phyloP scores from a whole-genome alignment of 1,140 invertebrate genomes.

The Drosophila cardini region DNA sequence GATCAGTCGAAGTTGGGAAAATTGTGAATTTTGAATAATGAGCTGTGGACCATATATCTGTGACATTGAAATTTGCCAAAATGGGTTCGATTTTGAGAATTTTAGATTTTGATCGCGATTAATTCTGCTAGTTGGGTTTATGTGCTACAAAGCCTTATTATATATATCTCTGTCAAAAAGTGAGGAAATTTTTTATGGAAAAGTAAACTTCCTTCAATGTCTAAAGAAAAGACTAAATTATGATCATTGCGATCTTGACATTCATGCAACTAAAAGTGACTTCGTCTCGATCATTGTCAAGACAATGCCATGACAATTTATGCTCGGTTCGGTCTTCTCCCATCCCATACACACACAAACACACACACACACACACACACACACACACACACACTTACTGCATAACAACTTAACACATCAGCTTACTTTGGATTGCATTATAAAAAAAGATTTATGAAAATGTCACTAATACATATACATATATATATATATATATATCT shows the following conservation, averaged over 20 bases:
- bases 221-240: constrained; percentile 9
- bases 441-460: constrained; percentile 65
- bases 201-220: no score
- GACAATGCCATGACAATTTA: constrained; percentile 47
- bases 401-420: neutral
- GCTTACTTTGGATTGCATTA: constrained; percentile 17
- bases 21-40: no score
- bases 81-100: no score
- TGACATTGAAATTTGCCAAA: no score
- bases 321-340: constrained; percentile 13
- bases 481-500: no score
- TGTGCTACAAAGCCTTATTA: no score
- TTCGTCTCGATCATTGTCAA: constrained; percentile 15
- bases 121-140: no score
- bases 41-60: no score
- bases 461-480: constrained; percentile 45
- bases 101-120: no score
- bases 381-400: neutral
- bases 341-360: neutral
- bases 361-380: constrained; percentile 2
- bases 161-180: no score
- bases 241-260: constrained; percentile 45
- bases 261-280: constrained; percentile 37
- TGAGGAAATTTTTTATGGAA: no score
- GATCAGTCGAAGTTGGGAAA: no score